Conservation (phyloP, 2,113 vertebrate genomes). For the Spheniscus mendiculus region DNA sequence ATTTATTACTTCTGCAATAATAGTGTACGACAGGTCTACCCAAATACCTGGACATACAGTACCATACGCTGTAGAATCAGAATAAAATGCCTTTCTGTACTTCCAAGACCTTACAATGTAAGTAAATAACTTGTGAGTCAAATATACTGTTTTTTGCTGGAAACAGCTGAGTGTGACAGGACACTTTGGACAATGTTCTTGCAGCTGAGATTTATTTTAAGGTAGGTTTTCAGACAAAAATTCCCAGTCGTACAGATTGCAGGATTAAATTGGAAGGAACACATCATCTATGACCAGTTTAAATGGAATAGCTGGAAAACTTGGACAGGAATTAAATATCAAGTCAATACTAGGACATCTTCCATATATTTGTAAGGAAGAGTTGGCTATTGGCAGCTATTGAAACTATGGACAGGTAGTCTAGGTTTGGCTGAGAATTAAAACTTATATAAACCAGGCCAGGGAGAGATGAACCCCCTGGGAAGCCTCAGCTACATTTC, state of each 20-base stretch:
- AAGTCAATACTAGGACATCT: neutral
- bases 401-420: neutral
- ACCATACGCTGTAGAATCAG: neutral
- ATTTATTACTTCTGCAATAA: neutral
- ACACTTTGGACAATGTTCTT: neutral
- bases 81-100: neutral
- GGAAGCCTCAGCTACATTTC: neutral
- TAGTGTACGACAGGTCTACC: neutral
- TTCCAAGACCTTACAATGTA: neutral
- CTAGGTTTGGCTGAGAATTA: neutral
- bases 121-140: neutral
- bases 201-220: neutral
- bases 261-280: neutral
- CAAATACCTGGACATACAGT: neutral
- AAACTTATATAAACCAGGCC: neutral
- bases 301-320: neutral
- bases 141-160: accelerated
- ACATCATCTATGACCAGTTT: neutral
- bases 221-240: neutral
- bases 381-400: neutral
- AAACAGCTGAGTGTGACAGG: neutral
- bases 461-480: neutral
- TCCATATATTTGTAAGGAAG: neutral
- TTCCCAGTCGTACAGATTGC: neutral
- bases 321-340: neutral